Evolutionary conservation across 2,113 vertebrate species (phyloP).

Genomic region (Brachyhypopomus occidentalis): DNA sequence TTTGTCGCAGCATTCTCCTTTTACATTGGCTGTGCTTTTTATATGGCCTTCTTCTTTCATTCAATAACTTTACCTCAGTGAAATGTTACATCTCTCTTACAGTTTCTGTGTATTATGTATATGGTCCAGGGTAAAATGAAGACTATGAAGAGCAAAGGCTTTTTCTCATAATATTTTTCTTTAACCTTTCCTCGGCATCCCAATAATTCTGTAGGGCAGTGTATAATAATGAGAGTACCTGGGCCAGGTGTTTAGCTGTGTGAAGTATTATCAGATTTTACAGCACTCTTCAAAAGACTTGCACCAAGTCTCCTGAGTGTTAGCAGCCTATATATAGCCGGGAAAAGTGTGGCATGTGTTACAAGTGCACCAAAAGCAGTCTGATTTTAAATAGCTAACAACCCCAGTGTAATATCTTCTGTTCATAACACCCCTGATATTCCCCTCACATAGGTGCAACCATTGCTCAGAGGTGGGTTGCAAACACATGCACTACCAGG

Average conservation of each 20-base stretch:
- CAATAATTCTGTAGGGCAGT: too few species aligned
- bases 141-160: too few species aligned
- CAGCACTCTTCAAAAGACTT: neutral
- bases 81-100: too few species aligned
- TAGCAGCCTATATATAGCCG: neutral
- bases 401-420: neutral
- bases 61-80: too few species aligned
- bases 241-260: too few species aligned
- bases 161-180: too few species aligned
- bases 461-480: neutral
- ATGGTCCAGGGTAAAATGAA: too few species aligned
- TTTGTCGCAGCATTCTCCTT: too few species aligned
- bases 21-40: too few species aligned
- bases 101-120: too few species aligned
- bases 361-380: neutral
- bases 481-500: neutral
- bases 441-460: conserved; percentile 11
- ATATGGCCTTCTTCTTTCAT: too few species aligned
- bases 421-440: conserved; percentile 1
- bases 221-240: neutral
- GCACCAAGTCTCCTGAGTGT: neutral
- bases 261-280: neutral
- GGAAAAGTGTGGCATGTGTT: neutral
- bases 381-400: conserved; percentile 17
- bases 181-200: too few species aligned